A percentile compares a stretch with the other conserved stretches of the same genome.
These are phyloP conservation scores for Drosophila lacicola DNA, from an alignment of 2,888 invertebrate species.

Conservation along the genomic window DNA sequence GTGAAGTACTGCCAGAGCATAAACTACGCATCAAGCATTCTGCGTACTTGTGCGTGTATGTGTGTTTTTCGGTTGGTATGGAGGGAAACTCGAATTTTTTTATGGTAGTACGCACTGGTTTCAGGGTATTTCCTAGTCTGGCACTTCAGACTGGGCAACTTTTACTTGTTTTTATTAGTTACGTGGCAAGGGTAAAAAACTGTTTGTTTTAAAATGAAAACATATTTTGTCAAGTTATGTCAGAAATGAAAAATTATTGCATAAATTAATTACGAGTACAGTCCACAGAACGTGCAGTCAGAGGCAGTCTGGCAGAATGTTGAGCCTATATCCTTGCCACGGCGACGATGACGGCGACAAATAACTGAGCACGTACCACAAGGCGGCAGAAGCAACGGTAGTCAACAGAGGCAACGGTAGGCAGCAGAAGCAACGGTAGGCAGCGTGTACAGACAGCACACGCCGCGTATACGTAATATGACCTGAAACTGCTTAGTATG, in stretches of 20 bases:
- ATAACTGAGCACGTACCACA: conserved; percentile 70
- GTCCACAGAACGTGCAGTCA: conserved; percentile 50
- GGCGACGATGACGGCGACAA: conserved; percentile 33
- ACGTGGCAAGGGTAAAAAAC: conserved; percentile 7
- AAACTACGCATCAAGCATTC: too few relatives aligned
- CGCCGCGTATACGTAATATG: conserved; percentile 61
- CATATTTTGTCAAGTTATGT: conserved; percentile 69
- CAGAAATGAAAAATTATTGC: conserved; percentile 79
- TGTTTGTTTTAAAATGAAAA: conserved; percentile 63
- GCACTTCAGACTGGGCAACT: too few relatives aligned
- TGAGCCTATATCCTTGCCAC: conserved; percentile 37
- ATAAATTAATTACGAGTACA: conserved; percentile 74
- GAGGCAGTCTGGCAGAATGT: conserved; percentile 25
- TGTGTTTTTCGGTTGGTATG: too few relatives aligned
- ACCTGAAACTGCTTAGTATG: conserved; percentile 53
- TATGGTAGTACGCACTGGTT: too few relatives aligned
- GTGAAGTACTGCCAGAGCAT: too few relatives aligned
- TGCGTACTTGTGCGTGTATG: too few relatives aligned
- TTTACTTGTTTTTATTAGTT: conserved; percentile 38
- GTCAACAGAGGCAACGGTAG: conserved; percentile 18
- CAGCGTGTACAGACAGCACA: conserved; percentile 15
- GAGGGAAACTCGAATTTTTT: too few relatives aligned
- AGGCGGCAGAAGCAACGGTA: conserved; percentile 21
- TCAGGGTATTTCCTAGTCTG: too few relatives aligned
- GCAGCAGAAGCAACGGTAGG: conserved; percentile 22